These are phyloP conservation scores for Potamilus streckersoni DNA, from an alignment of 1,140 invertebrate species.

Conservation along the genomic window DNA sequence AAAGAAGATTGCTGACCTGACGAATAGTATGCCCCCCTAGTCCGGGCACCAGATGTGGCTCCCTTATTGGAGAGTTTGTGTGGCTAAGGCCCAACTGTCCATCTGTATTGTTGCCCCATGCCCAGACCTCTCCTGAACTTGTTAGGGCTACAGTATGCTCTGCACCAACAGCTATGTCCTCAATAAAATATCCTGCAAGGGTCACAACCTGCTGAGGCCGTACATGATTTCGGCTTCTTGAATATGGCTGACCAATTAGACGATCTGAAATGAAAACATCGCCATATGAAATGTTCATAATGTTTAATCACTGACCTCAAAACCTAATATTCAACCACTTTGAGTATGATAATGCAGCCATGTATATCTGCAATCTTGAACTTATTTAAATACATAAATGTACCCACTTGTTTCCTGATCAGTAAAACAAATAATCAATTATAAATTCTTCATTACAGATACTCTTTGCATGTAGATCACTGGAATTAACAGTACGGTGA, in stretches of 20 bases:
- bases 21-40: conserved; percentile 73
- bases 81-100: conserved; percentile 76
- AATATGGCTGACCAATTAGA: conserved; percentile 73
- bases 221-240: conserved; percentile 65
- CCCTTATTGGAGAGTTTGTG: conserved; percentile 70
- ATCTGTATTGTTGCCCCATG: conserved; percentile 77
- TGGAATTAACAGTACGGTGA: too few species aligned
- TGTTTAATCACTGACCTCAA: too few species aligned
- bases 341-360: too few species aligned
- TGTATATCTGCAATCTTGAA: too few species aligned
- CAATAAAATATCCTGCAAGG: conserved; percentile 71
- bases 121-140: conserved; percentile 73
- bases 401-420: too few species aligned
- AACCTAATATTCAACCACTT: too few species aligned
- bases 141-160: conserved; percentile 77
- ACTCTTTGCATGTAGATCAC: too few species aligned
- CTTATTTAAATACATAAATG: too few species aligned
- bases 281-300: too few species aligned
- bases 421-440: too few species aligned
- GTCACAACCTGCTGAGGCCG: conserved; percentile 69
- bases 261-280: conserved; percentile 67
- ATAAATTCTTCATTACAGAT: too few species aligned
- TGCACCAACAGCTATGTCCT: conserved; percentile 75
- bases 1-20: conserved; percentile 68
- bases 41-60: conserved; percentile 72